Conservation (phyloP, 2,797 vertebrate species). For the Gallinago solitaria region DNA sequence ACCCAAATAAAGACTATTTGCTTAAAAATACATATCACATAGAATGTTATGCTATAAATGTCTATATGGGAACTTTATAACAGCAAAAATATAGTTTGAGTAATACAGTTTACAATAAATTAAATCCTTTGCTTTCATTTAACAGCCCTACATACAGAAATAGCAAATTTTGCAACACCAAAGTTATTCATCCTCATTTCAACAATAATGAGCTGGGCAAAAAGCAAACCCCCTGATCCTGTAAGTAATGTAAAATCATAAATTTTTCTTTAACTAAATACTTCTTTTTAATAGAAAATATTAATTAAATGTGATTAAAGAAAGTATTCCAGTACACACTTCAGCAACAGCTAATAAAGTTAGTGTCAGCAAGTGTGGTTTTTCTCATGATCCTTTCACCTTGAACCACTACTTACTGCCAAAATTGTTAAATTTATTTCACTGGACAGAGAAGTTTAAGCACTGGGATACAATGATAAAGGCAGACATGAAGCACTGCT, state of each 20-base stretch:
- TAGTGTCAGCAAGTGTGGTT: not conserved
- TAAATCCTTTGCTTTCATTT: not conserved
- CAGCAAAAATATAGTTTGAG: not conserved
- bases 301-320: not conserved
- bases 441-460: not conserved
- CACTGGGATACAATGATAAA: not conserved
- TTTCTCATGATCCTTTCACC: not conserved
- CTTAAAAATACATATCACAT: not conserved
- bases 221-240: conserved; percentile 79
- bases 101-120: not conserved
- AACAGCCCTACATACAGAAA: conserved; percentile 82
- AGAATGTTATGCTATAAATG: not conserved
- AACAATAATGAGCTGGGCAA: conserved; percentile 92
- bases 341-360: not conserved
- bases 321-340: not conserved
- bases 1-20: not conserved
- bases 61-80: not conserved
- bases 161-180: conserved; percentile 74
- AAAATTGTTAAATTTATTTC: not conserved
- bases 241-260: conserved; percentile 74
- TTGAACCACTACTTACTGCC: not conserved
- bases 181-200: conserved; percentile 93
- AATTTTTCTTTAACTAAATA: not conserved
- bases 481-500: not conserved
- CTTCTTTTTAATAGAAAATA: not conserved